Percentiles rank a stretch among this genome's conserved stretches.
phyloP scores from a whole-genome alignment of 2,888 invertebrate species.

The Acronicta leporina region DNA sequence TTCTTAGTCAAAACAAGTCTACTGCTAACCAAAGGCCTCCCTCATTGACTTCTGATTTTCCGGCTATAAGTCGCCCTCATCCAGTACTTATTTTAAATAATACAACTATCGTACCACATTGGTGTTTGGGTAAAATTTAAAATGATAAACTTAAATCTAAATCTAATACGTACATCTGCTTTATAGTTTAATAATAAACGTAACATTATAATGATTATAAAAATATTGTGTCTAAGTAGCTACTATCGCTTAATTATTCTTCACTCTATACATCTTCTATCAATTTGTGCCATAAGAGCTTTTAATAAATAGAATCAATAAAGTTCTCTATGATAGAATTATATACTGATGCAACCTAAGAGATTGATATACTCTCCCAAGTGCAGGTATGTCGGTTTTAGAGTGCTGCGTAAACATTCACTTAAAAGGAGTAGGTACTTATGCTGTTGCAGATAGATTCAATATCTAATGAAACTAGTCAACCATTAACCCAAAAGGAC shows the following conservation, averaged over 20 bases:
- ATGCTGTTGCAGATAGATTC: slow-evolving; percentile 21
- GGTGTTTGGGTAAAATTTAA: too few relatives aligned
- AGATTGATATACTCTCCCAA: slow-evolving; percentile 38
- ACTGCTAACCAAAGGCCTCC: too few relatives aligned
- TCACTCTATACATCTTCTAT: background rate
- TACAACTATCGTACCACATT: too few relatives aligned
- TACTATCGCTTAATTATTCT: background rate
- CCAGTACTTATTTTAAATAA: too few relatives aligned
- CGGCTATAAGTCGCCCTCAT: too few relatives aligned
- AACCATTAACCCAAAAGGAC: slow-evolving; percentile 36
- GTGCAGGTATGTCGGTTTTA: slow-evolving; percentile 39
- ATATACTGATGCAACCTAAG: slow-evolving; percentile 18
- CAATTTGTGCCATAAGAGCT: slow-evolving; percentile 26
- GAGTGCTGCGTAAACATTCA: slow-evolving; percentile 34
- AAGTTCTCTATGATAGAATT: slow-evolving; percentile 35
- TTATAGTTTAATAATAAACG: too few relatives aligned
- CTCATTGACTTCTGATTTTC: too few relatives aligned
- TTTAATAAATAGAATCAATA: slow-evolving; percentile 31
- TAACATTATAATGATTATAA: background rate
- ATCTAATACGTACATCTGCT: too few relatives aligned
- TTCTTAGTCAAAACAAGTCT: too few relatives aligned
- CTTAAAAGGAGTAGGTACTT: slow-evolving; percentile 6
- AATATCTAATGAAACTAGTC: slow-evolving; percentile 29
- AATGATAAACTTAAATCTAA: too few relatives aligned
- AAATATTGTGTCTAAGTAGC: background rate